Percentiles rank a stretch among this genome's conserved stretches.
These are phyloP conservation scores for Uromys caudimaculatus DNA, from an alignment of 2,797 vertebrate species.

Conservation along the genomic window DNA sequence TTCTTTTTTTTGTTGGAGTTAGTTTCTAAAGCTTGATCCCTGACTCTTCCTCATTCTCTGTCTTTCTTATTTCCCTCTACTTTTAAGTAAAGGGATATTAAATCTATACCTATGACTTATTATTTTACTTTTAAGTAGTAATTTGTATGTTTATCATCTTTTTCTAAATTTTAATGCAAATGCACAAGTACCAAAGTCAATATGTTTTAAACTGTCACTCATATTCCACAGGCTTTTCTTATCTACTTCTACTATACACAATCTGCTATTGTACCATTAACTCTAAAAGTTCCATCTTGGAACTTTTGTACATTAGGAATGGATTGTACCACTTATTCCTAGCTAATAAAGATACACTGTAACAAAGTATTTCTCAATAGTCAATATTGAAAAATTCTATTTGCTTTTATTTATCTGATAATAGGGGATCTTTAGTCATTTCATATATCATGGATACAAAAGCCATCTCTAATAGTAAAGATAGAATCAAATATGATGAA, in stretches of 20 bases:
- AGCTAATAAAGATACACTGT: neutral
- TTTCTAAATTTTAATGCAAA: neutral
- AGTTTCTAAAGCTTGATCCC: neutral
- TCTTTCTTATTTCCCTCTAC: neutral
- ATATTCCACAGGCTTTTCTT: neutral
- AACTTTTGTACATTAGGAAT: neutral
- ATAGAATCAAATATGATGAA: neutral
- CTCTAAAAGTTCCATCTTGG: neutral
- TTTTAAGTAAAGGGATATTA: neutral
- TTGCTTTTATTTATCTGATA: neutral
- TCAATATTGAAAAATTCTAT: neutral
- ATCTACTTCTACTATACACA: neutral
- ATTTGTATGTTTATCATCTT: neutral
- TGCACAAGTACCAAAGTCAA: neutral
- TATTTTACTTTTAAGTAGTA: conserved; percentile 42
- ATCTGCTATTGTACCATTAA: neutral
- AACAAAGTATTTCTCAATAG: conserved; percentile 12
- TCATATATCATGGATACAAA: neutral
- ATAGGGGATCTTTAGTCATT: neutral
- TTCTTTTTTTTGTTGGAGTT: no score
- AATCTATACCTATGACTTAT: neutral
- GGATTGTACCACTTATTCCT: neutral
- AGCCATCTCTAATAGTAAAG: neutral
- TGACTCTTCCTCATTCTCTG: rapidly evolving
- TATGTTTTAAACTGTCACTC: neutral